phyloP scores from a whole-genome alignment of 1,140 invertebrate genomes.

The Plectus sambesii region DNA sequence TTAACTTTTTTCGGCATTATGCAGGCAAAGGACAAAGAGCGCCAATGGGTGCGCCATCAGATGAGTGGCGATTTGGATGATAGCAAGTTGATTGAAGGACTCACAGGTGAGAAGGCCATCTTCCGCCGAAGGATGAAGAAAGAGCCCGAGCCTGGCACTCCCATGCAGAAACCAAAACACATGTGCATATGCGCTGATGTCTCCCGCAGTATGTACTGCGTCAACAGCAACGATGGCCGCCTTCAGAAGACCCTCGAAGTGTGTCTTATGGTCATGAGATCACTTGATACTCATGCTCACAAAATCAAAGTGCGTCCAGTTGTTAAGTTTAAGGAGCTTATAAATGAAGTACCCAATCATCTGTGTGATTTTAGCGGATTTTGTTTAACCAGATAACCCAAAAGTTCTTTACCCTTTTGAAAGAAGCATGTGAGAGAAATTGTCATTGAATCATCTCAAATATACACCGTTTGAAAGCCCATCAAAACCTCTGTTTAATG shows the following conservation, averaged over 20 bases:
- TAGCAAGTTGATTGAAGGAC: constrained; percentile 78
- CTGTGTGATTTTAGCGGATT: too few relatives aligned
- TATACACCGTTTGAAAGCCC: too few relatives aligned
- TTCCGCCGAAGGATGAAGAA: constrained; percentile 52
- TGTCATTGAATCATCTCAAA: too few relatives aligned
- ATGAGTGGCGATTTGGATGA: constrained; percentile 90
- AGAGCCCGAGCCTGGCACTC: constrained; percentile 68
- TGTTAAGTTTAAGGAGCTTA: not conserved
- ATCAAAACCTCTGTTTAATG: too few relatives aligned
- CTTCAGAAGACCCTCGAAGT: constrained; percentile 82
- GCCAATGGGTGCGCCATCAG: constrained; percentile 81
- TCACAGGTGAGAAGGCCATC: constrained; percentile 67
- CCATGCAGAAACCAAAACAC: constrained; percentile 73
- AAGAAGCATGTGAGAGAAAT: too few relatives aligned
- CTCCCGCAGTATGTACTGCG: constrained; percentile 89
- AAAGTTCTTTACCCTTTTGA: too few relatives aligned
- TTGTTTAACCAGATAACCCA: too few relatives aligned
- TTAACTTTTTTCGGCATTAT: constrained; percentile 45
- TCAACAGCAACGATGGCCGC: constrained; percentile 81
- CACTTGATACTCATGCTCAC: constrained; percentile 73
- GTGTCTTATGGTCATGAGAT: constrained; percentile 82
- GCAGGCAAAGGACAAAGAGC: constrained; percentile 80
- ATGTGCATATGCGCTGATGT: constrained; percentile 81
- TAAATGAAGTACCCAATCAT: too few relatives aligned
- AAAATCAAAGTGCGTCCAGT: constrained; percentile 57